Evolutionary conservation across 1,140 invertebrate species (phyloP).

Genomic region (Delia radicum): DNA sequence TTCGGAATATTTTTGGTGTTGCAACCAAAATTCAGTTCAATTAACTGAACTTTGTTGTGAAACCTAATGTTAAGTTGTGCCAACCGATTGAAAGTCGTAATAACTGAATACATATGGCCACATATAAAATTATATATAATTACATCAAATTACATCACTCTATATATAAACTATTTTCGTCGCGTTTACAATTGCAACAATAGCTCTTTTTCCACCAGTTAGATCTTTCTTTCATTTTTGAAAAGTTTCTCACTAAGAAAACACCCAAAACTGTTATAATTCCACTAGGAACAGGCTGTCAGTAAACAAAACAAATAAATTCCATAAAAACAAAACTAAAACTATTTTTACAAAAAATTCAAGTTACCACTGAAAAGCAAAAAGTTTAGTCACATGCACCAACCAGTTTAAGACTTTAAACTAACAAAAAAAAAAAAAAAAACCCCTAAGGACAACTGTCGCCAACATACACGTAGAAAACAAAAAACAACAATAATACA

Average conservation of each 20-base stretch:
- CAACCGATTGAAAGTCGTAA: no score
- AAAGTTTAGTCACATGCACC: neutral
- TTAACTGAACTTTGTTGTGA: no score
- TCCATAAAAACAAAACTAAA: neutral
- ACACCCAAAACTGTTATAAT: neutral
- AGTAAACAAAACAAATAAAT: no score
- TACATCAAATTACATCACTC: no score
- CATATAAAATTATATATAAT: no score
- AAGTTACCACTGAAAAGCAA: neutral
- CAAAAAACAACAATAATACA: neutral
- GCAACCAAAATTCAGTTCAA: no score
- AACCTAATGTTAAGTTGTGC: no score
- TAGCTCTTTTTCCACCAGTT: neutral
- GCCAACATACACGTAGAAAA: neutral
- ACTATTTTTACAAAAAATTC: neutral
- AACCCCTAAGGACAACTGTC: neutral
- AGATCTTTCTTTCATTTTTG: neutral
- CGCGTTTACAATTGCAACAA: neutral
- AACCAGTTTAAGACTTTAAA: neutral
- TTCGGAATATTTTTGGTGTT: no score
- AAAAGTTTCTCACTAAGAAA: neutral
- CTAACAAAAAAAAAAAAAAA: neutral
- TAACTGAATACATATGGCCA: no score
- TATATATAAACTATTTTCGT: no score
- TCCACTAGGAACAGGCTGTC: neutral